These are phyloP conservation scores for Incurvaria masculella DNA, from an alignment of 2,888 invertebrate species.

Conservation along the genomic window DNA sequence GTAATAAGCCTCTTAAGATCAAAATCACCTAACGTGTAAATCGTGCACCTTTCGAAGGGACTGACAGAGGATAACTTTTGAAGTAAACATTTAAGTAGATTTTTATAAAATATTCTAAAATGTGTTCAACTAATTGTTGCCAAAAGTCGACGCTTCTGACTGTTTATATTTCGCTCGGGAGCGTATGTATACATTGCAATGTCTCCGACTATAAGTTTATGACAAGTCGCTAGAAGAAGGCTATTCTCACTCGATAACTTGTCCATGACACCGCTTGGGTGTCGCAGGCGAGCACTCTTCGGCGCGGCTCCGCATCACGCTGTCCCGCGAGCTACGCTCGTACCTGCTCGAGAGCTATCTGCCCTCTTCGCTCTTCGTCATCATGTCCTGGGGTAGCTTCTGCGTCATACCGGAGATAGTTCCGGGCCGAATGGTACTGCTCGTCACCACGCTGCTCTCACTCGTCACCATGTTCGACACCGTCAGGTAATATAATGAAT, in stretches of 20 bases:
- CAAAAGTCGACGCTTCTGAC: too few relatives aligned
- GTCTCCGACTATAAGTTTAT: background rate
- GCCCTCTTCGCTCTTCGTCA: slow-evolving; percentile 61
- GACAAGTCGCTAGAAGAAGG: background rate
- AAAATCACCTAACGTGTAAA: too few relatives aligned
- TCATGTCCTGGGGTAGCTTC: slow-evolving; percentile 66
- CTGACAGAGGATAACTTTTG: too few relatives aligned
- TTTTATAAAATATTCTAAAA: too few relatives aligned
- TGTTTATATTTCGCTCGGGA: too few relatives aligned
- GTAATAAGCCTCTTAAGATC: too few relatives aligned
- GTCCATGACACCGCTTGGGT: background rate
- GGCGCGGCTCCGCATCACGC: slow-evolving; percentile 57
- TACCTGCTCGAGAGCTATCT: slow-evolving; percentile 62
- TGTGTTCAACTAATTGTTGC: too few relatives aligned
- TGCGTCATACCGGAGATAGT: slow-evolving; percentile 64
- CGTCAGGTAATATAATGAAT: slow-evolving; percentile 55
- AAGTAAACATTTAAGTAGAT: too few relatives aligned
- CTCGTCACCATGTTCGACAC: slow-evolving; percentile 66
- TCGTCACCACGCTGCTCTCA: slow-evolving; percentile 61
- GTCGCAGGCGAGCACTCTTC: slow-evolving; percentile 57
- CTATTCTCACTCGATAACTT: background rate
- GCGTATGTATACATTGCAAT: background rate
- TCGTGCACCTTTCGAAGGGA: too few relatives aligned
- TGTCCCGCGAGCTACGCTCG: slow-evolving; percentile 59
- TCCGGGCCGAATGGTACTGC: slow-evolving; percentile 62